Percentiles rank a stretch among this genome's conserved stretches.
Evolutionary conservation across 2,113 vertebrate genomes (phyloP).

Genomic region (Neodon shergylaensis): DNA sequence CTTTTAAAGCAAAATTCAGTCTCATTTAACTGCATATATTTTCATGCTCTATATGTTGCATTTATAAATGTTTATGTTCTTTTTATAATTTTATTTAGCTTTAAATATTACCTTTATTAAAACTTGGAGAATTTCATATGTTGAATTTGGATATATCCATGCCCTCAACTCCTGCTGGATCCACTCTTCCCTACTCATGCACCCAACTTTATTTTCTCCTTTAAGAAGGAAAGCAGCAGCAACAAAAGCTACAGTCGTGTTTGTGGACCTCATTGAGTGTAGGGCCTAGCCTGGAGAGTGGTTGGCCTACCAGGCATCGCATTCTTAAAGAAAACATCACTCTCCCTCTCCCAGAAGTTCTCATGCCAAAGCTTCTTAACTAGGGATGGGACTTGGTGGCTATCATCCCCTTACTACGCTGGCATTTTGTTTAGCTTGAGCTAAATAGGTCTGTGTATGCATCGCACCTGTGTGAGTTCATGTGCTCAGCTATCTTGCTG

Average conservation of each 20-base stretch:
- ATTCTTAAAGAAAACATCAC: neutral
- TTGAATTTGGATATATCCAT: neutral
- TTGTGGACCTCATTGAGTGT: neutral
- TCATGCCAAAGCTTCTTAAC: neutral
- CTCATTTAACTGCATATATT: neutral
- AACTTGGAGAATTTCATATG: neutral
- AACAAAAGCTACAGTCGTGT: neutral
- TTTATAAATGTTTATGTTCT: neutral
- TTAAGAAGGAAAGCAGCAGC: neutral
- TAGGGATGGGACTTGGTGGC: neutral
- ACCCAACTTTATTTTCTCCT: neutral
- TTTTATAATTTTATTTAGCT: neutral
- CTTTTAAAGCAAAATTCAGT: conserved; percentile 3
- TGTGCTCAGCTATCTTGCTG: neutral
- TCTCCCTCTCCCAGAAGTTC: neutral
- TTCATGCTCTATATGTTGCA: neutral
- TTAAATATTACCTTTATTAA: neutral
- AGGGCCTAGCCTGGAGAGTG: neutral
- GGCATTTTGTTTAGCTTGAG: neutral
- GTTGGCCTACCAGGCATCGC: neutral
- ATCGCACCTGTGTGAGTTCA: neutral
- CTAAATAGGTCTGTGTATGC: too few species aligned
- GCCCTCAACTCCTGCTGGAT: too few species aligned
- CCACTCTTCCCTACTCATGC: neutral
- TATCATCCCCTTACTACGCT: neutral